Conservation (phyloP, 2,888 invertebrate genomes). For the Torymus auratus region DNA sequence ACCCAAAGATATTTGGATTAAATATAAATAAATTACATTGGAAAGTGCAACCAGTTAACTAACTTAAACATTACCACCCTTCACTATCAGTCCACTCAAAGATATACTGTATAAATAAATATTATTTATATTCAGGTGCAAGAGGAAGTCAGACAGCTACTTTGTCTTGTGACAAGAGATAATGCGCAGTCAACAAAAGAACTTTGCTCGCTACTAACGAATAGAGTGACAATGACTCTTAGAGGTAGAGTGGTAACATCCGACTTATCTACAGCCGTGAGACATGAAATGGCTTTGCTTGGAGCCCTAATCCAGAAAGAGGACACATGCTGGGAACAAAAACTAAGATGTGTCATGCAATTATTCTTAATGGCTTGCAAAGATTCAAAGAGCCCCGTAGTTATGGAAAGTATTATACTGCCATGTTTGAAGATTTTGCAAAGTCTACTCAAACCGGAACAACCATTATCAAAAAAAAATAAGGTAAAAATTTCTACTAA, state of each 20-base stretch:
- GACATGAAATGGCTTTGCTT: conserved; percentile 92
- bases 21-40: too few relatives aligned
- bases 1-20: too few relatives aligned
- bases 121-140: conserved; percentile 82
- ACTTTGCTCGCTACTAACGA: conserved; percentile 88
- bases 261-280: conserved; percentile 86
- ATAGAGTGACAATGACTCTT: conserved; percentile 89
- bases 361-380: conserved; percentile 89
- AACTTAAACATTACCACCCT: too few relatives aligned
- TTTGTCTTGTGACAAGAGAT: conserved; percentile 93
- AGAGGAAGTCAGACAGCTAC: conserved; percentile 91
- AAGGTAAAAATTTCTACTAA: conserved; percentile 70
- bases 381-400: conserved; percentile 88
- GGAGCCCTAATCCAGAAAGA: conserved; percentile 93
- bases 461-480: conserved; percentile 79
- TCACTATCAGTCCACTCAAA: too few relatives aligned
- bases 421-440: conserved; percentile 96
- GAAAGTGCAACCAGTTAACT: too few relatives aligned
- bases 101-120: too few relatives aligned
- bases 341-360: conserved; percentile 91
- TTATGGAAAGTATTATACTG: conserved; percentile 93
- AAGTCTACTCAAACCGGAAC: conserved; percentile 85
- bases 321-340: conserved; percentile 96
- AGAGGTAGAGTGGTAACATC: conserved; percentile 86
- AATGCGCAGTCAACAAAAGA: conserved; percentile 89